A percentile compares a stretch with the other conserved stretches of the same genome.
phyloP scores from a whole-genome alignment of 2,888 invertebrate genomes.

The Chalcis sispes region DNA sequence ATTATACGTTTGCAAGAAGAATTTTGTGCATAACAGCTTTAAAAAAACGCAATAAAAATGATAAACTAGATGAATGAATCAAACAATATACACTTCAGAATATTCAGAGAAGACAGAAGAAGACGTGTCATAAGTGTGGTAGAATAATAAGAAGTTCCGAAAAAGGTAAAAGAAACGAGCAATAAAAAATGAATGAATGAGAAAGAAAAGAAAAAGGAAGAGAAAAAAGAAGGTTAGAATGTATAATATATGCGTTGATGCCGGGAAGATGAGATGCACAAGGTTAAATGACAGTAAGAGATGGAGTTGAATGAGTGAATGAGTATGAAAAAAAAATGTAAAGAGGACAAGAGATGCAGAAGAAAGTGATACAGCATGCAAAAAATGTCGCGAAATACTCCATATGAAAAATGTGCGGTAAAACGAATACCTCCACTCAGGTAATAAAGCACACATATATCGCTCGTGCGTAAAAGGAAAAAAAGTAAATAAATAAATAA shows the following conservation, averaged over 20 bases:
- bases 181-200: constrained; percentile 25
- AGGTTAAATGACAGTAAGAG: constrained; percentile 15
- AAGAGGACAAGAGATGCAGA: too few relatives aligned
- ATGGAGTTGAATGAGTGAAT: not conserved
- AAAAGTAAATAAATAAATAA: too few relatives aligned
- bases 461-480: too few relatives aligned
- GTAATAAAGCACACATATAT: too few relatives aligned
- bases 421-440: too few relatives aligned
- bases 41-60: constrained; percentile 15
- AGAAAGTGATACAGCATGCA: too few relatives aligned
- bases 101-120: constrained; percentile 4
- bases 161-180: not conserved
- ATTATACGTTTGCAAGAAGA: too few relatives aligned
- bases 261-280: not conserved
- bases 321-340: not conserved
- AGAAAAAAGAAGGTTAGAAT: not conserved
- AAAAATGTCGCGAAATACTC: too few relatives aligned
- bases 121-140: constrained; percentile 1
- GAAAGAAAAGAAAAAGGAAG: not conserved
- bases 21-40: too few relatives aligned
- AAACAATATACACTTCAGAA: constrained; percentile 7
- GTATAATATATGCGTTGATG: not conserved
- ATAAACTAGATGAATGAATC: constrained; percentile 20
- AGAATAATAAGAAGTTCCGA: constrained; percentile 13
- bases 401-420: too few relatives aligned